Evolutionary conservation across 2,888 invertebrate species (phyloP).

Genomic region (Mythimna ferrago): DNA sequence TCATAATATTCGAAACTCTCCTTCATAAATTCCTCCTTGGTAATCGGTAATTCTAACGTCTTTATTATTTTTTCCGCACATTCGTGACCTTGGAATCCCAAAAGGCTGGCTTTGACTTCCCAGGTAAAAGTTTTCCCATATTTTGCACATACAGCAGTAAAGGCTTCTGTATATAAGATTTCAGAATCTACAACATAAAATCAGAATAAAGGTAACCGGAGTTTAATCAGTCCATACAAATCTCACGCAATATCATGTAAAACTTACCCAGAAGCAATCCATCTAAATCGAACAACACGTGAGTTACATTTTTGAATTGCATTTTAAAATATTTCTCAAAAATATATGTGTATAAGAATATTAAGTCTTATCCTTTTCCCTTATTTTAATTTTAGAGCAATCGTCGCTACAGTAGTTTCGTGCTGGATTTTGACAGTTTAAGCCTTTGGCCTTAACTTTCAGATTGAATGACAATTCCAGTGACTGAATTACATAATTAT

Average conservation of each 20-base stretch:
- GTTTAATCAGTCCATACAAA: not conserved
- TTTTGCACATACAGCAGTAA: slow-evolving; percentile 91
- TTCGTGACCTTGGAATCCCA: slow-evolving; percentile 93
- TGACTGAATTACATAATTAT: slow-evolving; percentile 14
- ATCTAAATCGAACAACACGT: slow-evolving; percentile 91
- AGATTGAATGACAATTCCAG: slow-evolving; percentile 26
- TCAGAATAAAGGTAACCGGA: not conserved
- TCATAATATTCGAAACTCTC: slow-evolving; percentile 89
- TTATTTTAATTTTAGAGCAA: slow-evolving; percentile 17
- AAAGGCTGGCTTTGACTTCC: slow-evolving; percentile 93
- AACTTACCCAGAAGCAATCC: slow-evolving; percentile 90
- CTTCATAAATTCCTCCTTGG: slow-evolving; percentile 92
- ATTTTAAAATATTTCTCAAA: slow-evolving; percentile 65
- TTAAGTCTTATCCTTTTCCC: slow-evolving; percentile 48
- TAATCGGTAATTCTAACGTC: slow-evolving; percentile 91
- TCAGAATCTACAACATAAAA: slow-evolving; percentile 94
- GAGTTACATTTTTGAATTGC: slow-evolving; percentile 87
- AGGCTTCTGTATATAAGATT: slow-evolving; percentile 93
- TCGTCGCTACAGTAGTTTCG: slow-evolving; percentile 34
- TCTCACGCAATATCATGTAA: slow-evolving; percentile 20
- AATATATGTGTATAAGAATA: slow-evolving; percentile 38
- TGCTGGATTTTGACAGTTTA: slow-evolving; percentile 37
- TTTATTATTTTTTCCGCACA: slow-evolving; percentile 91
- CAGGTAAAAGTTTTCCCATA: slow-evolving; percentile 95
- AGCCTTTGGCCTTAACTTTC: slow-evolving; percentile 10